phyloP scores from a whole-genome alignment of 2,888 invertebrate species.

The Idaea straminata region DNA sequence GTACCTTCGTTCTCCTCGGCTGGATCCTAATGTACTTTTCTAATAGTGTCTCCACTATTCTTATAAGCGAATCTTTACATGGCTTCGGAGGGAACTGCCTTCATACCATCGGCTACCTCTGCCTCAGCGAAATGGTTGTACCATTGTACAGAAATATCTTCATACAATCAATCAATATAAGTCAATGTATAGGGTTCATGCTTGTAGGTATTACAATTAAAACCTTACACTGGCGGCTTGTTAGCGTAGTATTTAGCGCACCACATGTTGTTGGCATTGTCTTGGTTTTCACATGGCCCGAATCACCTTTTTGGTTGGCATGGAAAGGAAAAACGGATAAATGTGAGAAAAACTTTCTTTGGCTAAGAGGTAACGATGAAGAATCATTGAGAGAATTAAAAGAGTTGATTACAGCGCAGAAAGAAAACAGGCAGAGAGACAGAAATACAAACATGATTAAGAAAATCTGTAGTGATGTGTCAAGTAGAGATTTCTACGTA shows the following conservation, averaged over 20 bases:
- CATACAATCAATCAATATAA: conserved; percentile 19
- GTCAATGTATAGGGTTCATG: conserved; percentile 27
- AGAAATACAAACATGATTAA: background rate
- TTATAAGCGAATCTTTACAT: conserved; percentile 31
- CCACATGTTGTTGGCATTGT: conserved; percentile 12
- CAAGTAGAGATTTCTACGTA: conserved; percentile 13
- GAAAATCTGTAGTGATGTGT: background rate
- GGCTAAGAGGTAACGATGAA: conserved; percentile 24
- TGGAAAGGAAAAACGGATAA: no score
- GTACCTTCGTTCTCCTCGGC: conserved; percentile 17
- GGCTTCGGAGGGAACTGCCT: conserved; percentile 30
- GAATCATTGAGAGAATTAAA: conserved; percentile 18
- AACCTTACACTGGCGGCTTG: conserved; percentile 29
- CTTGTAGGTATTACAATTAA: conserved; percentile 19
- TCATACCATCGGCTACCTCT: conserved; percentile 23
- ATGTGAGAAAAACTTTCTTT: conserved; percentile 17
- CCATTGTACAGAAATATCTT: conserved; percentile 26
- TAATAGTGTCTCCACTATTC: conserved; percentile 14
- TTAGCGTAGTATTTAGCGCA: conserved; percentile 9
- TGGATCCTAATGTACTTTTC: conserved; percentile 27
- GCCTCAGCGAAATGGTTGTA: conserved; percentile 31
- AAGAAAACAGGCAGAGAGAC: conserved; percentile 3
- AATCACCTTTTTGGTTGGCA: conserved; percentile 23
- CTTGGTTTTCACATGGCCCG: conserved; percentile 27
- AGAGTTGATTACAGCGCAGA: conserved; percentile 14